These are phyloP conservation scores for Gymnodraco acuticeps DNA, from an alignment of 2,797 vertebrate species.

Conservation along the genomic window DNA sequence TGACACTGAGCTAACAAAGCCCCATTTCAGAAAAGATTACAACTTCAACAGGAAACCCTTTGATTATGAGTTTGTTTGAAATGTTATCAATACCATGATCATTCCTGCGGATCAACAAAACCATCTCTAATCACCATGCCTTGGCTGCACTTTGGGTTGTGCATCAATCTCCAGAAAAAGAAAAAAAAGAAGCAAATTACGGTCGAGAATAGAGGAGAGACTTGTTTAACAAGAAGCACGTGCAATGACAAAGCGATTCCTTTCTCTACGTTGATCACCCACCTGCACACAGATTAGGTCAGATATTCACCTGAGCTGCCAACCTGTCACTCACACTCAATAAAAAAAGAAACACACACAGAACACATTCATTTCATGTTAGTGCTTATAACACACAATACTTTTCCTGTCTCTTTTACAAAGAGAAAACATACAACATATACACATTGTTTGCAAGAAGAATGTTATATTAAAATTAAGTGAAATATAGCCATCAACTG, in stretches of 20 bases:
- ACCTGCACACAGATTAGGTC: conserved; percentile 85
- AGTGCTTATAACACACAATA: conserved; percentile 52
- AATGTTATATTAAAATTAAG: neutral
- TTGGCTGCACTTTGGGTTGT: conserved; percentile 77
- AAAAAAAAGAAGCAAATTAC: conserved; percentile 48
- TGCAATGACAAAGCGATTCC: conserved; percentile 85
- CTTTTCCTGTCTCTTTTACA: conserved; percentile 29
- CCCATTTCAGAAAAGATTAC: conserved; percentile 87
- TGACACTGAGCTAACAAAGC: conserved; percentile 82
- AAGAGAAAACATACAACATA: conserved; percentile 19
- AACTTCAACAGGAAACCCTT: conserved; percentile 87
- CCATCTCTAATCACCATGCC: conserved; percentile 82
- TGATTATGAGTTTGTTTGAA: conserved; percentile 87
- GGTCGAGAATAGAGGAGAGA: conserved; percentile 74
- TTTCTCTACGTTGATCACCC: conserved; percentile 75
- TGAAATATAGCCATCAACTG: neutral
- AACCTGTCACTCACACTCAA: conserved; percentile 81
- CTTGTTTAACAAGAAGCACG: conserved; percentile 84
- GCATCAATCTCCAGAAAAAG: conserved; percentile 64
- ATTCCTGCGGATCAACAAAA: conserved; percentile 83
- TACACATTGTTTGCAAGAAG: conserved; percentile 4
- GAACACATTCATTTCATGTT: conserved; percentile 72
- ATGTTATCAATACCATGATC: conserved; percentile 87
- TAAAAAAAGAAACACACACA: conserved; percentile 65
- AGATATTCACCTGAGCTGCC: conserved; percentile 83